Evolutionary conservation across 1,140 invertebrate genomes (phyloP), one percentile per base, ranked within the genome.

Genomic region (Drosophila lini): DNA sequence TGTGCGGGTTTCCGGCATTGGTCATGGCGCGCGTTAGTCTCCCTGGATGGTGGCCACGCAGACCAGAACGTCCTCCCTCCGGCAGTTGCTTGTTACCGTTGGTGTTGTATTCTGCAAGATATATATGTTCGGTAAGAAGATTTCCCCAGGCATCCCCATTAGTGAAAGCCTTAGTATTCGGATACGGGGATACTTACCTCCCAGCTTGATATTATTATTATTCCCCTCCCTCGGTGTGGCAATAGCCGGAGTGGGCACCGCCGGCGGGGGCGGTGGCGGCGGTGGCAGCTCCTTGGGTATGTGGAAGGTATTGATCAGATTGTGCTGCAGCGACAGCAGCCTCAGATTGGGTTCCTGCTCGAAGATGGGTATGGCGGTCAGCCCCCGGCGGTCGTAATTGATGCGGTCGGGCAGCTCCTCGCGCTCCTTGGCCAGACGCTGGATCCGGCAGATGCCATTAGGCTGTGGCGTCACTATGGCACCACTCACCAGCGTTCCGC

Each of bases 291-390:
- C 93, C 89, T 74, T 93, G 65, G 92, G 92, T 90, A 92, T 92
- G 75, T 92, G 91, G 36, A 98, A 95, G 73, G 94, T 95, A 59
- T 95, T 96, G 59, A 98, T 96, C 67, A 97, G 94, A 93, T 98
- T 98, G 91, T 98, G 97, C 91, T 98, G 97, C 32, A 98, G 94
- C 40, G 97, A 98, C 47, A 98, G 93, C 45, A 98, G 93, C 31
- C 97, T 94, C 31, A 98, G 93, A 81, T 95, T 95, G 19, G 95
- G 94, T 78, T 97, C 97, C 42, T 95, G 95, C 45, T 96, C 95
- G 60, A 98, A 95, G 65, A 96, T 94, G 0, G 97, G 97, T 74
- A 97, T 94, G 28, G 94, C 94, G 8, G 95, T 96, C 19, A 97
- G 92, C 13, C 96, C 96, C 38, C 96, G 93, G 80, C 96, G 94